Evolutionary conservation across 2,797 vertebrate genomes (phyloP).

Genomic region (Coluber constrictor): DNA sequence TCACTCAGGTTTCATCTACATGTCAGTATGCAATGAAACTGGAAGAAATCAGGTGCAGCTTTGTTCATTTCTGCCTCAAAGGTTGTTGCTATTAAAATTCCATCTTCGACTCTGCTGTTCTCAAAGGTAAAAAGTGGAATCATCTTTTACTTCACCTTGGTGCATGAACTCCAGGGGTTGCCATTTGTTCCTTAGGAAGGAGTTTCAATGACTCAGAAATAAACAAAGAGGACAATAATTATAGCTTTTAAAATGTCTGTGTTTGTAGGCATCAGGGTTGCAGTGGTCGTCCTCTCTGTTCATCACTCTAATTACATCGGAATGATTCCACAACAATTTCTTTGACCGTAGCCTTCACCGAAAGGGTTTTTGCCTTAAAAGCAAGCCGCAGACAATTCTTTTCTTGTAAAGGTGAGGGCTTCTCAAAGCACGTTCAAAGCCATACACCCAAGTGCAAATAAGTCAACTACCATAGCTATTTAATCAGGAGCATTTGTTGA

Average conservation of each 20-base stretch:
- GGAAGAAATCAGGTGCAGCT: background rate
- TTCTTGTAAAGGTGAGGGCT: constrained; percentile 68
- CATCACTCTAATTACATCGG: constrained; percentile 67
- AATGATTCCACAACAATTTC: constrained; percentile 78
- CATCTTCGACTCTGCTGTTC: background rate
- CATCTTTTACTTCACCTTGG: background rate
- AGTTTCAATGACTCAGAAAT: constrained; percentile 64
- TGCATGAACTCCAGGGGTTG: constrained; percentile 34
- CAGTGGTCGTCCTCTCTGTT: constrained; percentile 38
- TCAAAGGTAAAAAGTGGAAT: background rate
- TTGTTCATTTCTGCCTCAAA: background rate
- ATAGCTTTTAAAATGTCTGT: background rate
- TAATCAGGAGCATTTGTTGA: constrained; percentile 81
- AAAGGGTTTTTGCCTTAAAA: constrained; percentile 57
- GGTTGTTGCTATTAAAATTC: background rate
- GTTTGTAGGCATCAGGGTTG: background rate
- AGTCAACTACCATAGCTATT: constrained; percentile 78
- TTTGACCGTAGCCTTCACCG: constrained; percentile 64
- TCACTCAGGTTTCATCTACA: background rate
- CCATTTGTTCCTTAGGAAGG: constrained; percentile 57
- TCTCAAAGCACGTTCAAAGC: constrained; percentile 74
- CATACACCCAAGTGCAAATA: constrained; percentile 72
- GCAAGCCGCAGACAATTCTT: constrained; percentile 67
- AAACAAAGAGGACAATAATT: constrained; percentile 54
- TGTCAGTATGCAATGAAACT: background rate